Evolutionary conservation across 1,140 invertebrate species (phyloP), one percentile per base, ranked within the genome.

Genomic region (Heliconius himera): DNA sequence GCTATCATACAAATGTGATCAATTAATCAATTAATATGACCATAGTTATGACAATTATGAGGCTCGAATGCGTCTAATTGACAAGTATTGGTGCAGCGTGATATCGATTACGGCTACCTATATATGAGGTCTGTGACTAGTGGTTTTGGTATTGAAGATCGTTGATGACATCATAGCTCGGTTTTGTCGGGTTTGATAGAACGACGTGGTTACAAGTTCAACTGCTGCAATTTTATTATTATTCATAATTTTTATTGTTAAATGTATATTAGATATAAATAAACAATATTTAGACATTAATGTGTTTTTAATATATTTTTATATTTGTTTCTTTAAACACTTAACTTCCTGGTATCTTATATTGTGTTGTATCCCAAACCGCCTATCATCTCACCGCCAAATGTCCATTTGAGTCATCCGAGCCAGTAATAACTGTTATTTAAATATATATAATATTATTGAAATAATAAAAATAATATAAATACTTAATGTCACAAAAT

Each of bases 11-110:
- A 60, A 60, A 60, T 60, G 22, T 60, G n/a, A 60, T 60, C 56
- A 73, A 78, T 66, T 74, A 74, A 74, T 41, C 72, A 78, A 73
- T 73, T 78, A 78, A 78, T 78, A 46, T 78, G 54, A 56, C 54
- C 70, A 22, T 33, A 66, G 29, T 78, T 60, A 78, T 56, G 54
- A 36, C 72, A 78, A 74, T 56, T 74, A 73, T 26, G 60, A 22
- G 56, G 38, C 38, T 66, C 38, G 38, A 74, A 46, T 60, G 72
- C 29, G 66, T 73, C 72, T 78, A 78, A 78, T 78, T 78, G 77
- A 74, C 71, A 74, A 56, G 72, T 78, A 78, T 78, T 78, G 56
- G 66, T 73, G 72, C 77, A 74, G 60, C 60, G 22, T 41, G 77
- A 56, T 49, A 56, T 78, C 71, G 72, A 78, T 78, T 78, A 66